These are phyloP conservation scores for Brachylomia viminalis DNA, from an alignment of 2,888 invertebrate species.

Conservation along the genomic window DNA sequence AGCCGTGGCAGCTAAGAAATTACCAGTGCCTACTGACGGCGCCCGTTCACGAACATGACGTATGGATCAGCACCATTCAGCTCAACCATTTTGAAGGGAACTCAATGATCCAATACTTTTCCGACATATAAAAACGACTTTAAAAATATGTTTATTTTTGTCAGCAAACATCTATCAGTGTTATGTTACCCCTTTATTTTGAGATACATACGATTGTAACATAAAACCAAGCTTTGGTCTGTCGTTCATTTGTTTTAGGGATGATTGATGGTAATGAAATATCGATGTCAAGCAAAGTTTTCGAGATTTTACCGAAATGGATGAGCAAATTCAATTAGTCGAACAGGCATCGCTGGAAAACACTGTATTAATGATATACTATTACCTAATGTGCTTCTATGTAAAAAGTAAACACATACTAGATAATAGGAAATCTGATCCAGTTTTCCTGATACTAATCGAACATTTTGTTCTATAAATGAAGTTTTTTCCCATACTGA, in stretches of 20 bases:
- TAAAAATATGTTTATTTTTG: neutral
- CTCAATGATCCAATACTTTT: too few species aligned
- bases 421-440: neutral
- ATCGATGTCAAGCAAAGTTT: slow-evolving; percentile 33
- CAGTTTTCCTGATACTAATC: neutral
- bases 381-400: too few species aligned
- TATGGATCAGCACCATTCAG: too few species aligned
- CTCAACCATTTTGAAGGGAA: too few species aligned
- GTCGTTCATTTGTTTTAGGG: slow-evolving; percentile 23
- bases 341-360: slow-evolving; percentile 6
- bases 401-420: neutral
- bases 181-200: neutral
- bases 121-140: neutral
- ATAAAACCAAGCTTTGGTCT: neutral
- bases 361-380: neutral
- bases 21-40: too few species aligned
- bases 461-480: neutral
- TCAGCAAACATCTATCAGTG: neutral
- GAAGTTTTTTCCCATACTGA: neutral
- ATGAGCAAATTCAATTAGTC: slow-evolving; percentile 33
- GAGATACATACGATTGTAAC: neutral
- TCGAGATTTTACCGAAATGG: slow-evolving; percentile 31
- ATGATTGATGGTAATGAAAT: slow-evolving; percentile 50
- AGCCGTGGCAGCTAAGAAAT: too few species aligned
- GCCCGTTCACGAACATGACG: too few species aligned